phyloP scores from a whole-genome alignment of 1,140 invertebrate genomes.

The Anastrepha obliqua region DNA sequence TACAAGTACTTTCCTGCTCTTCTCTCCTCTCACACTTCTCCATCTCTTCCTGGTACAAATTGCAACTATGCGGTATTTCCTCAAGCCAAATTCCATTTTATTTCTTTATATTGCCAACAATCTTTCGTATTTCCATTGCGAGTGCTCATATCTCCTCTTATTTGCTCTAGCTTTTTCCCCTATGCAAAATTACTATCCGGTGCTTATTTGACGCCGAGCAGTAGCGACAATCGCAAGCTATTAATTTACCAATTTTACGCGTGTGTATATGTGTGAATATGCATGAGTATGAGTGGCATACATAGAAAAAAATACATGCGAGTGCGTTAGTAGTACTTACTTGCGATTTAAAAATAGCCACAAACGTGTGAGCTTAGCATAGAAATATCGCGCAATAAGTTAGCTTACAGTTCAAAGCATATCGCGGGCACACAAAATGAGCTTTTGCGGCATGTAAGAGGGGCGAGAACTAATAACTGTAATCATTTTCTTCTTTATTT shows the following conservation, averaged over 20 bases:
- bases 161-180: background rate
- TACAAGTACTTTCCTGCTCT: background rate
- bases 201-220: background rate
- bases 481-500: no score
- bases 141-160: background rate
- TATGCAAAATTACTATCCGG: background rate
- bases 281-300: no score
- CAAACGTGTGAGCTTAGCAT: background rate
- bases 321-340: background rate
- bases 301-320: no score
- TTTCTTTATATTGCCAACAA: background rate
- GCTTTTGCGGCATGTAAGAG: background rate
- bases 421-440: background rate
- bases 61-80: background rate
- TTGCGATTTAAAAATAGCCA: no score
- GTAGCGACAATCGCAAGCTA: conserved; percentile 1
- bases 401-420: background rate
- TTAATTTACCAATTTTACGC: conserved; percentile 24
- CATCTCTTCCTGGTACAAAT: background rate
- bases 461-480: background rate
- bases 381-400: background rate
- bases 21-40: background rate
- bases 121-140: background rate
- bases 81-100: background rate
- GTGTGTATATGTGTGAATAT: background rate